These are phyloP conservation scores for Gymnarchus niloticus DNA, from an alignment of 2,113 vertebrate genomes.

Conservation along the genomic window DNA sequence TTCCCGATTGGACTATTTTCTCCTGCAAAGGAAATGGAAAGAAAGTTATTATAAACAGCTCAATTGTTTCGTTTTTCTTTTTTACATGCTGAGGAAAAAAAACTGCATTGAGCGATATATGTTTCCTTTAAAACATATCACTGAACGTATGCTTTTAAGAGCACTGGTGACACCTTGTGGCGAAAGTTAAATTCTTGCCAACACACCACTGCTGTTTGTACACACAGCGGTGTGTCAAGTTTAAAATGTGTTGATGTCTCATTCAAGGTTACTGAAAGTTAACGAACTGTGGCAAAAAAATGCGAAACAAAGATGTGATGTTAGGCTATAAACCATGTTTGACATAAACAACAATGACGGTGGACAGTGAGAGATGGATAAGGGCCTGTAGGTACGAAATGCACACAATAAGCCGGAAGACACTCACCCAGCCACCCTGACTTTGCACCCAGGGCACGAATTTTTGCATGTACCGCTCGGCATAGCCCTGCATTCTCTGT, in stretches of 20 bases:
- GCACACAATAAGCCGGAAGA: background rate
- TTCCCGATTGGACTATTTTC: conserved; percentile 44
- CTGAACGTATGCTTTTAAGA: background rate
- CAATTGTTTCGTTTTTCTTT: background rate
- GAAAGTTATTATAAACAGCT: background rate
- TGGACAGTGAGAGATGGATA: background rate
- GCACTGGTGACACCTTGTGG: background rate
- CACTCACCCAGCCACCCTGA: conserved; percentile 64
- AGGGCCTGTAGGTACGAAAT: background rate
- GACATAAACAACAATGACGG: background rate
- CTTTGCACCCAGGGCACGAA: conserved; percentile 62
- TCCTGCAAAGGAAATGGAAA: conserved; percentile 45
- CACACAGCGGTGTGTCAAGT: background rate
- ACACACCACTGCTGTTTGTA: background rate
- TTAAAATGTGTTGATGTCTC: background rate
- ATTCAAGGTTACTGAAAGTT: background rate
- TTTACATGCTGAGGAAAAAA: background rate
- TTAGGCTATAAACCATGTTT: background rate
- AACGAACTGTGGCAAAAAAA: background rate
- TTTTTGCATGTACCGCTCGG: conserved; percentile 64
- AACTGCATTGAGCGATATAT: no score
- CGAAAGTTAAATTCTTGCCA: background rate
- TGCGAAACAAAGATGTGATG: background rate
- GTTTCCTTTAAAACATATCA: no score
- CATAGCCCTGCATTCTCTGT: conserved; percentile 55